Percentiles rank a stretch among this genome's conserved stretches.
These are phyloP conservation scores for Callipepla squamata DNA, from an alignment of 2,113 vertebrate species.

Conservation along the genomic window DNA sequence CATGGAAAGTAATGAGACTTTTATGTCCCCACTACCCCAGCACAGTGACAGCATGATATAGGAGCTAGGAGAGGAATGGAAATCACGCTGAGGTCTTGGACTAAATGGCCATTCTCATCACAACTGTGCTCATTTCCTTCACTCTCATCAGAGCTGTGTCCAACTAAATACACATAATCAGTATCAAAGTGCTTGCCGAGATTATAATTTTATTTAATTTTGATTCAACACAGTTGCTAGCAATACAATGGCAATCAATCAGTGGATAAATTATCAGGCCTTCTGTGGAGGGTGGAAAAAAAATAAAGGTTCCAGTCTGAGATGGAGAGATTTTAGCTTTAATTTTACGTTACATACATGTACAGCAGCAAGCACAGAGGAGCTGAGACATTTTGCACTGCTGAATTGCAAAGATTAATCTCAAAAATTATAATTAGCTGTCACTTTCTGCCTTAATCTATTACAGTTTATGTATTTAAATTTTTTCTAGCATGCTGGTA, in stretches of 20 bases:
- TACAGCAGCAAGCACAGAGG: neutral
- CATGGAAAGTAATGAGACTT: neutral
- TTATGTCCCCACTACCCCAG: neutral
- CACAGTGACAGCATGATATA: neutral
- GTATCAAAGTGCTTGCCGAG: neutral
- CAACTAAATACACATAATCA: neutral
- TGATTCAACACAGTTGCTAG: neutral
- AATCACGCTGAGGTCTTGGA: neutral
- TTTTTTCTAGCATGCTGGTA: neutral
- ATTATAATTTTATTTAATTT: neutral
- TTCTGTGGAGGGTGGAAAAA: neutral
- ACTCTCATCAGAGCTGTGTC: neutral
- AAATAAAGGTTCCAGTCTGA: neutral
- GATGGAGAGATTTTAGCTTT: neutral
- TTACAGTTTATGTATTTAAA: neutral
- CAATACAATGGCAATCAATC: neutral
- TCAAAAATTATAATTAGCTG: slow-evolving; percentile 1
- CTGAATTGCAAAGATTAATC: neutral
- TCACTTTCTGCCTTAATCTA: neutral
- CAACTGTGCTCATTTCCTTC: neutral
- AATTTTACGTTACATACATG: neutral
- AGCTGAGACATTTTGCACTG: neutral
- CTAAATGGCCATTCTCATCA: neutral
- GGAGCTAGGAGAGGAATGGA: neutral
- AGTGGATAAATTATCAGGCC: neutral